A percentile compares a stretch with the other conserved stretches of the same genome.
These are phyloP conservation scores for Antheraea yamamai DNA, from an alignment of 2,888 invertebrate species.

Conservation along the genomic window DNA sequence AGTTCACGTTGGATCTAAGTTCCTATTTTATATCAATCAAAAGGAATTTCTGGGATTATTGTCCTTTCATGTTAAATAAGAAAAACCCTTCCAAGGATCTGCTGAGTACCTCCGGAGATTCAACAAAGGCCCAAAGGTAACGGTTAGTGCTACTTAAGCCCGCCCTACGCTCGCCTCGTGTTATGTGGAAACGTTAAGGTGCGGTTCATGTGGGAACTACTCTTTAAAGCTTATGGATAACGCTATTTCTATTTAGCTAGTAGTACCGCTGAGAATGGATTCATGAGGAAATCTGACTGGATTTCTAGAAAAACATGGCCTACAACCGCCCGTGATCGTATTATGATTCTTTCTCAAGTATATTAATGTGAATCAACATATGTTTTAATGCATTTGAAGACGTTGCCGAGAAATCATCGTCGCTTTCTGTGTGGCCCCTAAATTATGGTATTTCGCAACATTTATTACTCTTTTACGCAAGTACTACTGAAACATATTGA, in stretches of 20 bases:
- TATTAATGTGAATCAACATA: too few species aligned
- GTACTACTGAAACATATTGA: too few species aligned
- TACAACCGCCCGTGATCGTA: too few species aligned
- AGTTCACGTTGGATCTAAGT: background rate
- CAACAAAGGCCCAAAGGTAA: slow-evolving; percentile 5
- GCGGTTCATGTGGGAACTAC: background rate
- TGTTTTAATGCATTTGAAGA: too few species aligned
- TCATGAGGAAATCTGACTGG: too few species aligned
- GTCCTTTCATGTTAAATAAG: slow-evolving; percentile 6
- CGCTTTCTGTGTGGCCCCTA: too few species aligned
- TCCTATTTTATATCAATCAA: background rate
- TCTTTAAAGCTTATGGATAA: background rate
- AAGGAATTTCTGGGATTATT: slow-evolving; percentile 7
- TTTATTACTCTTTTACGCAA: too few species aligned
- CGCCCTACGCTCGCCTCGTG: background rate
- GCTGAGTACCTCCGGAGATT: background rate
- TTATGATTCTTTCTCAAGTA: too few species aligned
- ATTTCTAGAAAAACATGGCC: too few species aligned
- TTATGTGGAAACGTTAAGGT: background rate
- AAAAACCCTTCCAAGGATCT: slow-evolving; percentile 8
- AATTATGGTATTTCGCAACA: too few species aligned
- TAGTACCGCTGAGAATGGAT: too few species aligned
- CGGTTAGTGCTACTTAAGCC: background rate
- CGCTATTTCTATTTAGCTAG: background rate
- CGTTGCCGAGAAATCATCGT: too few species aligned